Conservation (phyloP, 1,140 invertebrate species). For the Chymomyza costata region DNA sequence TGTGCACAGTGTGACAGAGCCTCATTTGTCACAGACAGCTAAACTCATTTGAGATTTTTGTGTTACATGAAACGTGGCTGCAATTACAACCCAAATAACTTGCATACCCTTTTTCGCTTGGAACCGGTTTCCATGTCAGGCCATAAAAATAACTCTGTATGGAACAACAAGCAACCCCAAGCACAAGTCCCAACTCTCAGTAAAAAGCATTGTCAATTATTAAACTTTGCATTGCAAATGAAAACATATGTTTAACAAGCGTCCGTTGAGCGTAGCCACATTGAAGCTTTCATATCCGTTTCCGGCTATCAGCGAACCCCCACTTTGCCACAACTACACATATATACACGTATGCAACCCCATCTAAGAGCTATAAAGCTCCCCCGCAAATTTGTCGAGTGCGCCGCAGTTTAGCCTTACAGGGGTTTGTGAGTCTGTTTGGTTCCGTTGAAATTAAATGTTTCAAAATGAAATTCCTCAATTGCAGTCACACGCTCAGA, state of each 20-base stretch:
- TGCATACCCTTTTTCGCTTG: no score
- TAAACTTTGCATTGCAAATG: constrained; percentile 72
- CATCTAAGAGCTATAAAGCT: no score
- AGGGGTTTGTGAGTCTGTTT: constrained; percentile 34
- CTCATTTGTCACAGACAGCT: constrained; percentile 53
- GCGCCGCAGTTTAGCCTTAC: constrained; percentile 40
- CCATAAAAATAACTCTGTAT: constrained; percentile 22
- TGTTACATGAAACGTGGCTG: no score
- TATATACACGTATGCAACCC: constrained; percentile 1
- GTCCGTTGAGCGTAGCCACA: constrained; percentile 3
- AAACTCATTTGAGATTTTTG: constrained; percentile 44
- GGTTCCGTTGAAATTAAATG: constrained; percentile 56
- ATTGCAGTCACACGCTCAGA: constrained; percentile 65
- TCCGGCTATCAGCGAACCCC: constrained; percentile 63
- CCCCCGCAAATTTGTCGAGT: no score
- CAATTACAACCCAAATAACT: constrained; percentile 62
- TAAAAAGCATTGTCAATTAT: constrained; percentile 57
- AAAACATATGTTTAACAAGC: constrained; percentile 71
- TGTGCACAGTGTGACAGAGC: constrained; percentile 28
- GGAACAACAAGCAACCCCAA: constrained; percentile 32
- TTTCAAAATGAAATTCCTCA: constrained; percentile 73
- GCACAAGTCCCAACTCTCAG: neutral
- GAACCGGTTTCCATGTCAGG: no score
- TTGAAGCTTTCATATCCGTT: constrained; percentile 58
- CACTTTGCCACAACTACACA: no score